Evolutionary conservation across 1,140 invertebrate species (phyloP).

Genomic region (Zophobas morio): DNA sequence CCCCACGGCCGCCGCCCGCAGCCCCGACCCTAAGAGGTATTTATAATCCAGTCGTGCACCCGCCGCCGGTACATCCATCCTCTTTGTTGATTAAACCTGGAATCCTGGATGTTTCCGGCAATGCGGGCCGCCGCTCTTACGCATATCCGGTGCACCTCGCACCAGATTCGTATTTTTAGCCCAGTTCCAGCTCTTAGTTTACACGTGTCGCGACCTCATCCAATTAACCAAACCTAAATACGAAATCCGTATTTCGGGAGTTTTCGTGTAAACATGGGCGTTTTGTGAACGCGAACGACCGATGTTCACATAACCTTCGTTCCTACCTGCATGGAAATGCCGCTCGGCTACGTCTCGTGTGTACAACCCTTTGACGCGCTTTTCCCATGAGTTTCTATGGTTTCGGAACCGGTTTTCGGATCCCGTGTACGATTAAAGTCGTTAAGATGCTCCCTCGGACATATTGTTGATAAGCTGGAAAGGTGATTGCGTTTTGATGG

Average conservation of each 20-base stretch:
- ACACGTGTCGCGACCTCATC: conserved; percentile 14
- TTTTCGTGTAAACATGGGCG: background rate
- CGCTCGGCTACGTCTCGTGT: conserved; percentile 4
- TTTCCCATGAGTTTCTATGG: conserved; percentile 50
- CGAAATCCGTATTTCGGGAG: background rate
- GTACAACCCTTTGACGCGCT: conserved; percentile 43
- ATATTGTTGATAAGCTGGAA: conserved; percentile 32
- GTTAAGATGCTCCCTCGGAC: conserved; percentile 43
- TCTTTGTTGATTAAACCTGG: conserved; percentile 25
- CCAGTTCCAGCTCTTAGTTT: background rate
- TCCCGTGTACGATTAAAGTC: conserved; percentile 48
- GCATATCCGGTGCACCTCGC: conserved; percentile 15
- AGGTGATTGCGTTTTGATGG: conserved; percentile 28
- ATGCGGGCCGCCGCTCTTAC: conserved; percentile 22
- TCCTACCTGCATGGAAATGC: conserved; percentile 44
- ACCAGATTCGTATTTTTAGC: conserved; percentile 8
- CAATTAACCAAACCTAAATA: background rate
- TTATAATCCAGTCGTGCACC: background rate
- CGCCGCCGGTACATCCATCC: background rate
- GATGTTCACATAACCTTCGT: too few relatives aligned
- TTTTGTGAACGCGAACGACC: background rate
- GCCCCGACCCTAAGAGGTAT: background rate
- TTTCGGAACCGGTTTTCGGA: conserved; percentile 43
- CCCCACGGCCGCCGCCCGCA: background rate
- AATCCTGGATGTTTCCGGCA: conserved; percentile 14